Percentiles rank a stretch among this genome's conserved stretches.
phyloP scores from a whole-genome alignment of 2,888 invertebrate genomes.

The Punctoribates punctum region DNA sequence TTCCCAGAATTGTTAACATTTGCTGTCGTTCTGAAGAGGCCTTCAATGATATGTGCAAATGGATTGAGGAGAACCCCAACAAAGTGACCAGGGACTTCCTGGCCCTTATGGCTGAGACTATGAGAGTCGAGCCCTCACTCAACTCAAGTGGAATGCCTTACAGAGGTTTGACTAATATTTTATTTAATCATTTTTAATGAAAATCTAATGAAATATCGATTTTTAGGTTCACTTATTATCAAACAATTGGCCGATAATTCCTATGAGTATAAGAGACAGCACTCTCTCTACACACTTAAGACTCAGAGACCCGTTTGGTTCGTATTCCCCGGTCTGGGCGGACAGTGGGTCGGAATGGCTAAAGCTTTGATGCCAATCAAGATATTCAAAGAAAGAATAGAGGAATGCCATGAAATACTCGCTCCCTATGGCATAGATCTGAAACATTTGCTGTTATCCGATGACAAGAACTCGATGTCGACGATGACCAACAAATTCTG shows the following conservation, averaged over 20 bases:
- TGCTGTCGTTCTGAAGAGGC: conserved; percentile 40
- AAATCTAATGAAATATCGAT: too few species aligned
- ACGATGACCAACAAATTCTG: conserved; percentile 73
- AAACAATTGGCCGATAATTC: background rate
- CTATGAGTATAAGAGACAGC: conserved; percentile 22
- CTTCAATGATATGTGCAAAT: conserved; percentile 35
- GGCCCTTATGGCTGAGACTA: conserved; percentile 29
- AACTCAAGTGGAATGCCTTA: conserved; percentile 38
- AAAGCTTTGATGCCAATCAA: conserved; percentile 38
- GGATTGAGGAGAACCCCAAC: conserved; percentile 36
- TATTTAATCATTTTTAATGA: background rate
- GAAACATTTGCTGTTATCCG: conserved; percentile 18
- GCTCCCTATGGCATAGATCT: conserved; percentile 53
- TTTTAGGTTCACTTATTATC: conserved; percentile 52
- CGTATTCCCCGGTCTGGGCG: conserved; percentile 72
- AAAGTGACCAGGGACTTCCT: conserved; percentile 40
- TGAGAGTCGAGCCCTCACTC: conserved; percentile 21
- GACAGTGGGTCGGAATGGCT: conserved; percentile 32
- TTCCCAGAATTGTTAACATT: conserved; percentile 34
- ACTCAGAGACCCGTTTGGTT: conserved; percentile 80
- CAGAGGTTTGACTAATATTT: conserved; percentile 1
- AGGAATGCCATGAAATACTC: conserved; percentile 16
- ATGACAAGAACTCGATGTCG: conserved; percentile 69
- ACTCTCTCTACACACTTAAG: conserved; percentile 55
- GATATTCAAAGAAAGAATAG: background rate